Base-by-base conservation (phyloP, 2,888 invertebrate species). In the Scaptomyza reducta region DNA sequence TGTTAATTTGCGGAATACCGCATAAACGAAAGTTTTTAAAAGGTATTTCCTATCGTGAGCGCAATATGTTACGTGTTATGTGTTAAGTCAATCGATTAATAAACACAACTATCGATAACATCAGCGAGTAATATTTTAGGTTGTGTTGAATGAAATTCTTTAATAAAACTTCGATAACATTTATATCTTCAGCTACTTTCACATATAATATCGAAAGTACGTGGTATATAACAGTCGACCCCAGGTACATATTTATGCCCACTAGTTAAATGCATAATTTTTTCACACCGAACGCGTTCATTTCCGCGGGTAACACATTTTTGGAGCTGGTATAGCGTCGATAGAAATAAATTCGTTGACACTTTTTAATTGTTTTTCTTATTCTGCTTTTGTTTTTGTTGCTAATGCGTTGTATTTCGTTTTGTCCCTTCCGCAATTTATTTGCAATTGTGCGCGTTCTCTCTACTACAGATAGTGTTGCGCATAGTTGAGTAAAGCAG, bases 361-460 rank as follows among this genome's bases (percentile, higher is more conserved):
- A 44, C 44, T 64, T 25, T 47, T 62, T 62, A 72, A 72, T 59
- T 59, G 40, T 61, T 63, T 50, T 64, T 69, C 35, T 60, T 58
- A 27, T 63, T 67, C 22, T 54, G 59, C n/a, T 76, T 44, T 63
- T 65, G 41, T 62, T 58, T 16, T 70, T 62, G 27, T 50, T 63
- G 16, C 42, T 44, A 60, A 57, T 57, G 65, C 61, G 62, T 33
- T 49, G 18, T 31, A 57, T 68, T 75, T 76, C 10, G 11, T 33
- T 49, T 40, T 58, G 59, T 68, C 83, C 81, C 83, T 87, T 77
- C 72, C 83, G 67, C 83, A 83, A 83, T 72, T 69, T 77, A 67
- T 77, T 84, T 87, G 70, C 79, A 79, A 72, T 83, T 83, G 87
- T 56, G 83, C 71, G 33, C 62, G 49, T 33, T 31, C 47, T 50